Evolutionary conservation across 2,797 vertebrate species (phyloP).

Genomic region (Notoglanidium macrostoma): DNA sequence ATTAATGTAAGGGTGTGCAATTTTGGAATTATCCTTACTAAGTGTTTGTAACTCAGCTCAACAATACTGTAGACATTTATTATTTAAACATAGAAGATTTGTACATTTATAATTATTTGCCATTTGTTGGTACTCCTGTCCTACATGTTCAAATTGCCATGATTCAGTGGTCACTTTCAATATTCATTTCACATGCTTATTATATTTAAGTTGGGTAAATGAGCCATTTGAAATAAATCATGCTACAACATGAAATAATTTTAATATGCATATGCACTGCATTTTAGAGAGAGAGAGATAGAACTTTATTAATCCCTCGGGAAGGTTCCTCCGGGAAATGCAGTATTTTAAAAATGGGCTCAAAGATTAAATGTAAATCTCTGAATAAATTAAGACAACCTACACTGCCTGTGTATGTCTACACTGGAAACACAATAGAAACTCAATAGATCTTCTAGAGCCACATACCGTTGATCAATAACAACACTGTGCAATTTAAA

Average conservation of each 20-base stretch:
- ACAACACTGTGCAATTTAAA: background rate
- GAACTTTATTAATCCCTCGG: too few relatives aligned
- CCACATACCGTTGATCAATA: background rate
- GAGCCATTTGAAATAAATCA: slow-evolving; percentile 2
- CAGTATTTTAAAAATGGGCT: background rate
- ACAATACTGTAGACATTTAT: background rate
- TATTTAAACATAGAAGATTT: background rate
- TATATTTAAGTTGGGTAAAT: slow-evolving; percentile 14
- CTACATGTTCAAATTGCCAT: background rate
- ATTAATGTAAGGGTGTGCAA: background rate
- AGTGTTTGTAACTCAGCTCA: background rate
- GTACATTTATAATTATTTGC: background rate
- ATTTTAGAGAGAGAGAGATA: background rate
- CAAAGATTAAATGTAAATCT: background rate
- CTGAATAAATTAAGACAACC: background rate
- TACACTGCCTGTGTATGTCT: background rate
- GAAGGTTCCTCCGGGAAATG: too few relatives aligned
- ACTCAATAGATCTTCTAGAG: background rate
- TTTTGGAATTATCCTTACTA: background rate
- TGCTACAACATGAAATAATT: slow-evolving; percentile 1
- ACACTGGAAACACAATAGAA: background rate
- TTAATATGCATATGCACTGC: background rate
- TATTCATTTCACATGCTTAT: slow-evolving; percentile 4
- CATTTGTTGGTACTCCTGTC: background rate
- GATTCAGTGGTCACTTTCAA: background rate